Evolutionary conservation across 2,113 vertebrate species (phyloP).

Genomic region (Amia ocellicauda): DNA sequence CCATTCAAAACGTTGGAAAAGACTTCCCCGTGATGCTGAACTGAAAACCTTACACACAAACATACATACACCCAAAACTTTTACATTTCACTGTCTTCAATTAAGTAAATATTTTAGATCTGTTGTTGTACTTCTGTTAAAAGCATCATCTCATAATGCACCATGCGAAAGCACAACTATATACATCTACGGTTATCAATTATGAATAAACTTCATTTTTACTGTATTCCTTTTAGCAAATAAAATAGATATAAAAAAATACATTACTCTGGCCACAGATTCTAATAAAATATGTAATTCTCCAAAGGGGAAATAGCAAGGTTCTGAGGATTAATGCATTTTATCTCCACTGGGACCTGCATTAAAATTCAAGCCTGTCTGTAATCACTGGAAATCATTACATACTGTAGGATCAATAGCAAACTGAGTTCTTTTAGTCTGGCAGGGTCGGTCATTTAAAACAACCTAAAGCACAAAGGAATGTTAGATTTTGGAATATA

Average conservation of each 20-base stretch:
- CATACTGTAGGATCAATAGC: slow-evolving; percentile 4
- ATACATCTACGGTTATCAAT: slow-evolving; percentile 56
- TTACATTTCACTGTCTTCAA: slow-evolving; percentile 66
- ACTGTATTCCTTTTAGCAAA: slow-evolving; percentile 65
- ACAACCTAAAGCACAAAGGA: not conserved
- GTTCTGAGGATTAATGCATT: slow-evolving; percentile 29
- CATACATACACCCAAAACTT: slow-evolving; percentile 60
- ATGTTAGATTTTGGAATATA: not conserved
- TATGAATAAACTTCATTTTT: slow-evolving; percentile 63
- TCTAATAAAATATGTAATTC: slow-evolving; percentile 46
- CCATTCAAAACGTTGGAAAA: slow-evolving; percentile 42
- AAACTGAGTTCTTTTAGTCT: not conserved
- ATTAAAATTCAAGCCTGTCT: not conserved
- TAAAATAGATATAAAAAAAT: slow-evolving; percentile 68
- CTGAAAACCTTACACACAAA: slow-evolving; percentile 47
- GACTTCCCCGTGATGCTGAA: slow-evolving; percentile 40
- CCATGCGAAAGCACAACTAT: slow-evolving; percentile 45
- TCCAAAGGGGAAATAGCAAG: slow-evolving; percentile 28
- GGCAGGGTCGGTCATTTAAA: slow-evolving; percentile 7
- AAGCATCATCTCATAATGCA: slow-evolving; percentile 67
- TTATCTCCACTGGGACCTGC: not conserved
- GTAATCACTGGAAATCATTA: not conserved
- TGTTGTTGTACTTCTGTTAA: slow-evolving; percentile 61
- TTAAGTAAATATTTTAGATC: slow-evolving; percentile 60
- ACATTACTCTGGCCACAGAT: slow-evolving; percentile 51